Evolutionary conservation across 2,888 invertebrate species (phyloP).

Genomic region (Bursaphelenchus okinawaensis): DNA sequence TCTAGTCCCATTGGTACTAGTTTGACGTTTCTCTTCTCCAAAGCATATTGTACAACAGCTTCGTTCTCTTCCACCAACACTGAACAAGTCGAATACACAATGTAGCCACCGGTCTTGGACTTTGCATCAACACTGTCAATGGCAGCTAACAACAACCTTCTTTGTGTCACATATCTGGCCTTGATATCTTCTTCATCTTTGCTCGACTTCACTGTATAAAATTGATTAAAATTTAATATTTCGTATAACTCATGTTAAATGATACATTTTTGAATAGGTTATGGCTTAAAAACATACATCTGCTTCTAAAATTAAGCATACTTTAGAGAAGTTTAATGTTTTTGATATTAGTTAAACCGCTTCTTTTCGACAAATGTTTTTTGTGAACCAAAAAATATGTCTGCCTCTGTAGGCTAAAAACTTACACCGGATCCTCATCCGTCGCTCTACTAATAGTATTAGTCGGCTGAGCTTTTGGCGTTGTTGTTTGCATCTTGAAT

Average conservation of each 20-base stretch:
- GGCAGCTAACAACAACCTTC: constrained; percentile 84
- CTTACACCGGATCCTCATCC: constrained; percentile 9
- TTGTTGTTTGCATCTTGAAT: constrained; percentile 32
- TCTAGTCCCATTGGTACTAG: constrained; percentile 85
- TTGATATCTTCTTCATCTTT: constrained; percentile 77
- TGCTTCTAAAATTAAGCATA: no score
- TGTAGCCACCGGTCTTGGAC: constrained; percentile 82
- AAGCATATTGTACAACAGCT: constrained; percentile 87
- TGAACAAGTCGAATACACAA: constrained; percentile 98
- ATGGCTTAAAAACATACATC: background rate
- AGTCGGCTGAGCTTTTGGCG: constrained; percentile 10
- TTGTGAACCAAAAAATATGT: no score
- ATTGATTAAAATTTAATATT: no score
- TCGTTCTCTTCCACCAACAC: constrained; percentile 96
- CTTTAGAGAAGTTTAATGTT: no score
- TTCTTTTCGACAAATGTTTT: no score
- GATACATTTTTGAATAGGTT: constrained; percentile 1
- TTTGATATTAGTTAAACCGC: no score
- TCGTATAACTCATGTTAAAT: no score
- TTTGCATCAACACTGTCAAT: constrained; percentile 90
- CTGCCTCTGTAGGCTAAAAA: no score
- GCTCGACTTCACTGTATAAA: constrained; percentile 81
- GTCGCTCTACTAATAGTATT: constrained; percentile 18
- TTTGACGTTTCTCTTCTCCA: constrained; percentile 83
- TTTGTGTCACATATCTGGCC: constrained; percentile 79